Evolutionary conservation across 2,113 vertebrate genomes (phyloP), one percentile per base, ranked within the genome.

Genomic region (Abramis brama): DNA sequence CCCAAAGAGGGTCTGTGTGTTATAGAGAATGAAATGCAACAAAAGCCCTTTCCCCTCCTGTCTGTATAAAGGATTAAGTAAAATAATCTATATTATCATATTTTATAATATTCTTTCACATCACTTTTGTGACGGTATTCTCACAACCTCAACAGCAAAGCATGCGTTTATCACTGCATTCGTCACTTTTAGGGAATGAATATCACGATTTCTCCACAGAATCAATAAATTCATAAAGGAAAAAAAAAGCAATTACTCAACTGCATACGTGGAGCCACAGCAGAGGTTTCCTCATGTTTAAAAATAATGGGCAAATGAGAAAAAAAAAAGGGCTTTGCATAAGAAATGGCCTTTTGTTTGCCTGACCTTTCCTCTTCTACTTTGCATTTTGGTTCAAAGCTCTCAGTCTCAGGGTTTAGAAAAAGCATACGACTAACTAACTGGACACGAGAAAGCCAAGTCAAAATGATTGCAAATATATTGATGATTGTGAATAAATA

Each of bases 1-100:
- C 13, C 83, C 89, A 81, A 86, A 73, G 83, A 88, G 85, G 3
- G 87, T 91, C 83, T 92, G 90, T 89, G 79, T 68, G 7, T 71
- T 45, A 27, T 45, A 73, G 66, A 7, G n/a, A 21, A 25, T 45
- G 25, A 21, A 64, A 25, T 6, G 66, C 23, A 15, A 21, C n/a
- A 27, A 3, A 55, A 25, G 23, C 66, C 13, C 17, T 21, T 12
- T 39, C 43, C 10, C 60, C 9, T 64, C 60, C 23, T 71, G 62
- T 50, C 25, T 55, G 43, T 30, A 21, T 21, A 21, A 57, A 57
- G 7, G 21, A 19, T 59, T 60, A 79, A 9, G 33, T 23, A 57
- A 74, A 59, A 78, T 36, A 9, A n/a, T 60, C 2, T 57, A 57
- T 23, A 55, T 55, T 6, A 33, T 33, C 27, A 10, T 25, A 5